Evolutionary conservation across 2,797 vertebrate genomes (phyloP), one percentile per base, ranked within the genome.

Genomic region (Lerista edwardsae): DNA sequence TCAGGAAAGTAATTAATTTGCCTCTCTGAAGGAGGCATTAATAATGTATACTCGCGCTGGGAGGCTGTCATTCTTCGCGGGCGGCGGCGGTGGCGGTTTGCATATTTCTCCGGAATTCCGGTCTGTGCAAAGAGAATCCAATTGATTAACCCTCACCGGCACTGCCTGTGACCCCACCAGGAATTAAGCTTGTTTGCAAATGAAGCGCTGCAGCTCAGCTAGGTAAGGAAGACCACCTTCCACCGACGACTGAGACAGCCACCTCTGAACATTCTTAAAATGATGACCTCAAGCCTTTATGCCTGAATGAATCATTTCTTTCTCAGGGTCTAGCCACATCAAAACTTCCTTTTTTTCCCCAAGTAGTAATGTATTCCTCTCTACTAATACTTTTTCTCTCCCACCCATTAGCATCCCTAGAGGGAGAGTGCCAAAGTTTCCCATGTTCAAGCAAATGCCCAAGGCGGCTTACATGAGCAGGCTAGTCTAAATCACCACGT

Each of bases 1-100:
- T 36, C 4, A 27, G 73, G 47, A 71, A 81, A 81, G 80, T 86
- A 76, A 86, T 81, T 76, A 86, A 76, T 71, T 59, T 80, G 73
- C 34, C 41, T 51, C 41, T 81, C 79, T 3, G 27, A 51, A 62
- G 74, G 64, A 81, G 27, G 57, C 73, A 81, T 86, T 47, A 76
- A 71, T 81, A 81, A 86, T 86, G 81, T 81, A 86, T 82, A 62
- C 69, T 39, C 76, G 65, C 84, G 62, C 41, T 62, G 55, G 73
- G 73, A 71, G 3, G 2, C 55, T 44, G 3, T 69, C 11, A 11
- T 80, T 62, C 31, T 69, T 80, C 39, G 65, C 55, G 6, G 34
- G 65, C 25, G 11, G 21, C 59, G 51, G 29, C 14, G 61, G 51
- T n/a, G 57, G 41, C 25, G 75, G 51, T 65, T 55, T 11, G 21